phyloP scores from a whole-genome alignment of 2,797 vertebrate genomes.

The Agapornis canus region DNA sequence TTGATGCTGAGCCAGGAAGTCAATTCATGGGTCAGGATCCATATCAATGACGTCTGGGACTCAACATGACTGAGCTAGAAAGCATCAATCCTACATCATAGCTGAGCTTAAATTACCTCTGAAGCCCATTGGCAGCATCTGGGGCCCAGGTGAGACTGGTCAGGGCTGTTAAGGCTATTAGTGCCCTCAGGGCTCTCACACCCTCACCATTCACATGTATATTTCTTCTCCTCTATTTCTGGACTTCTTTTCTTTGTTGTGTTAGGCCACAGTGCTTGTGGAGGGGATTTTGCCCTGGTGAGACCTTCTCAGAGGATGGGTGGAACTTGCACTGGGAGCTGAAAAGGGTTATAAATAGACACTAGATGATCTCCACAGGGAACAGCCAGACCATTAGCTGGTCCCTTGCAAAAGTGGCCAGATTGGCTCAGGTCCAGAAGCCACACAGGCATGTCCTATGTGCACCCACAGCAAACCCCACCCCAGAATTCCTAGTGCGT shows the following conservation, averaged over 20 bases:
- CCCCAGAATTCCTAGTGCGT: background rate
- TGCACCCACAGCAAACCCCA: background rate
- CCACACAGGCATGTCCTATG: background rate
- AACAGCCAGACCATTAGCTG: background rate
- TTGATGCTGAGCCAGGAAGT: background rate
- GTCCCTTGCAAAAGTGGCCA: background rate
- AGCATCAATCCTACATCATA: background rate
- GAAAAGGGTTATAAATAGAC: background rate
- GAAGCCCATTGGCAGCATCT: background rate
- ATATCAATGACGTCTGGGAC: background rate
- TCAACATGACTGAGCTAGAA: background rate
- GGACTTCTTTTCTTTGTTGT: background rate
- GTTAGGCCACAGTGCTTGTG: background rate
- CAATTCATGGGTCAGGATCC: accelerated
- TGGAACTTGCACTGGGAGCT: background rate
- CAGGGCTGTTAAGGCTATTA: background rate
- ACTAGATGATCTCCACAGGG: background rate
- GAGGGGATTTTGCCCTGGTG: background rate
- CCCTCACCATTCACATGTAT: accelerated
- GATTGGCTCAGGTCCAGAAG: background rate
- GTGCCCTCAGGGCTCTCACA: background rate
- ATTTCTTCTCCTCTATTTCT: background rate
- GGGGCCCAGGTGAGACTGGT: background rate
- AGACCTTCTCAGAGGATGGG: background rate
- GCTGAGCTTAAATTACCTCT: background rate